Evolutionary conservation across 2,797 vertebrate genomes (phyloP), one percentile per base, ranked within the genome.

Genomic region (Micromesistius poutassou): DNA sequence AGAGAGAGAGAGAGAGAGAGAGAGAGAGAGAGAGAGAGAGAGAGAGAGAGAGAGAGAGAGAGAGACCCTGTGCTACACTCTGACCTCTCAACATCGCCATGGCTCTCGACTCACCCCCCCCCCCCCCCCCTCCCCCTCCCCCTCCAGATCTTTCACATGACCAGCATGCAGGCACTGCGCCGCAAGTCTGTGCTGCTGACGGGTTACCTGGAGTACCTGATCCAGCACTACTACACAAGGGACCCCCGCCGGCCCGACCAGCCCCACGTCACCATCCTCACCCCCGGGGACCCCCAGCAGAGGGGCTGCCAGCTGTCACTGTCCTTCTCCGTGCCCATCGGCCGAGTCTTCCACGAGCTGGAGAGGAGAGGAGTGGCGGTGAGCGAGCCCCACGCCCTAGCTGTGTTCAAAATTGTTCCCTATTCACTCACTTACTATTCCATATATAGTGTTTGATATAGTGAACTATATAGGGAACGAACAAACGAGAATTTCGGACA

Each of bases 291-390:
- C 73, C 85, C 89, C 22, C 87, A 92, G 78, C 94, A 97, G 76
- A 93, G 97, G 10, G 98, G 97, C 79, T 99, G 97, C 79, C 97
- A 99, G 84, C 94, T 99, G 19, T 98, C 97, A 0, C 88, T 99
- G 0, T 84, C 79, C 0, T 98, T 98, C 91, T 96, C 96, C 0
- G 2, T 93, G 46, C 93, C 95, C 25, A 88, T 96, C 82, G 85
- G 82, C 70, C 74, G 73, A 13, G 80, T 98, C 28, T 96, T 94
- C 83, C 70, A 91, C 85, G 95, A 98, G 90, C 93, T 99, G 80
- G 93, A 95, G 91, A 98, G 93, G 89, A 95, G 96, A 86, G 98
- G 97, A 4, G 94, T 98, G 0, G 88, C 89, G 35, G 97, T 99
- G 89, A 95, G 97, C 95, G 85, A 71, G 70, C 42, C 81, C 25